Conservation (phyloP, 2,888 invertebrate species). For the Drosophila cracens region DNA sequence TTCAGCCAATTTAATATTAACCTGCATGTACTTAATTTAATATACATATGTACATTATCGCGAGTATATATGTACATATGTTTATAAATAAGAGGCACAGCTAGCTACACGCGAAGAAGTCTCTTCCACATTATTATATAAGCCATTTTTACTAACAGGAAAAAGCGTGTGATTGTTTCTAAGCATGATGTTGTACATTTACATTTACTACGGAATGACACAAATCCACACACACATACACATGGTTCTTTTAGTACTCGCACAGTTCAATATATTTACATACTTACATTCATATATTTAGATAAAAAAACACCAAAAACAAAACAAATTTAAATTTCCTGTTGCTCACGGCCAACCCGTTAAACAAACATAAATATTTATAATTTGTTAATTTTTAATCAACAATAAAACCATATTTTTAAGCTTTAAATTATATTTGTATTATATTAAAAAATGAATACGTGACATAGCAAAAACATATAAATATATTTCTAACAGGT, state of each 20-base stretch:
- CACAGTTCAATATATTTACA: conserved; percentile 14
- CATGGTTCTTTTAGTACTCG: conserved; percentile 9
- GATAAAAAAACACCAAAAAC: neutral
- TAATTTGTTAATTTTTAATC: conserved; percentile 16
- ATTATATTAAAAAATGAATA: neutral
- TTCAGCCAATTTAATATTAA: conserved; percentile 3
- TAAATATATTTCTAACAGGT: neutral
- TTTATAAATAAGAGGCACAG: neutral
- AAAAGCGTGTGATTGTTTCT: conserved; percentile 7
- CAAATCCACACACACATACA: conserved; percentile 1
- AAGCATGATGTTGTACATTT: conserved; percentile 11
- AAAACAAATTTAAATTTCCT: neutral
- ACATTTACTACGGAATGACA: neutral
- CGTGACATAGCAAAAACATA: neutral
- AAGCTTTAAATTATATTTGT: conserved; percentile 10
- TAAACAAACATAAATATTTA: neutral
- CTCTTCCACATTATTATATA: conserved; percentile 6
- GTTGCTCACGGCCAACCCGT: conserved; percentile 20
- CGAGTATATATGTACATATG: neutral
- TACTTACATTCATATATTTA: conserved; percentile 4
- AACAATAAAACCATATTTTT: conserved; percentile 17
- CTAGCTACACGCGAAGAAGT: neutral
- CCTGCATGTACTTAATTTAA: neutral
- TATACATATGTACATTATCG: neutral
- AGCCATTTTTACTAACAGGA: conserved; percentile 3